Evolutionary conservation across 2,113 vertebrate species (phyloP), one percentile per base, ranked within the genome.

Genomic region (Columba janthina): DNA sequence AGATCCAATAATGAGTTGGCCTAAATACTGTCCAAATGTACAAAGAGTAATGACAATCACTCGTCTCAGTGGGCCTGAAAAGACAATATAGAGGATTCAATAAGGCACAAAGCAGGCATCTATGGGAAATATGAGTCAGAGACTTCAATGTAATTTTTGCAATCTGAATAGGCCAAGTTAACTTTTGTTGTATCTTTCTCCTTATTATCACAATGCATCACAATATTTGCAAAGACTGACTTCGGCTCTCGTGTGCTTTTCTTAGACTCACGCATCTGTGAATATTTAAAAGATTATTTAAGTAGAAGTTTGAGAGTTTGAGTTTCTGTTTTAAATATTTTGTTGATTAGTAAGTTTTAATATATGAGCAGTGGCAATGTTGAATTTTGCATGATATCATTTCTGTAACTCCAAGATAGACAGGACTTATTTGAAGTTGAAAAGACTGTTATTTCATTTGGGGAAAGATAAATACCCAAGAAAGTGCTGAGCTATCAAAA

Each of bases 401-500:
- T 91, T 96, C 74, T 95, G n/a, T 89, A 85, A 89, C 78, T 93
- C 40, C 56, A 89, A 96, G 93, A 96, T 85, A 96, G 91, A 91
- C 64, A 88, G 78, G 88, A 95, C 42, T 95, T 96, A 95, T 83
- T 88, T 94, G 91, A 97, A 93, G 89, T 73, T 96, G 93, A 95
- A 97, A 91, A 96, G 94, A 85, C 74, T 95, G 76, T 87, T 96
- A 94, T 94, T 96, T 96, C 93, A 81, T 79, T 64, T 96, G 87
- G 71, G 89, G 42, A 89, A 93, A 95, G 94, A 95, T 89, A 96
- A 97, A 96, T 91, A 91, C 77, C 87, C 87, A 85, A 93, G 94
- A 96, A 96, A 96, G 53, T 96, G 95, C 93, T 96, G 94, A 95
- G 85, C 85, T 96, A 91, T 93, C 71, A 93, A 95, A 97, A 97